These are phyloP conservation scores for Uropsilus gracilis DNA, from an alignment of 2,113 vertebrate genomes.

Conservation along the genomic window DNA sequence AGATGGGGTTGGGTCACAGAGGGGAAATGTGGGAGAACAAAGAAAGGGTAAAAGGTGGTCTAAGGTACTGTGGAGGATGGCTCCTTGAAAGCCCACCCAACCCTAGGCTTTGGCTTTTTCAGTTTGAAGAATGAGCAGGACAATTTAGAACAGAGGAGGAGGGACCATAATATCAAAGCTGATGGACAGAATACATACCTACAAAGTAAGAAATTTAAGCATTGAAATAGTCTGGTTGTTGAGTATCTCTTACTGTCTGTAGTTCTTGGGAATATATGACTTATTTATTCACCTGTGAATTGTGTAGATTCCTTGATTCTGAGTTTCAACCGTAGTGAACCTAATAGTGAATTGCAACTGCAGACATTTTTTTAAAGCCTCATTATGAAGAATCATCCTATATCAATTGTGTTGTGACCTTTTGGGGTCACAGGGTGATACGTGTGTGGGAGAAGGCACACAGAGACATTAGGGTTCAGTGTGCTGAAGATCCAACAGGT, in stretches of 20 bases:
- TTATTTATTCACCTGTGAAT: background rate
- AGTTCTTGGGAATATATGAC: background rate
- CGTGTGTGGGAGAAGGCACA: background rate
- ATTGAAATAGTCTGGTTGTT: fast-evolving
- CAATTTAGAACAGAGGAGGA: background rate
- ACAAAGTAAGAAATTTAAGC: background rate
- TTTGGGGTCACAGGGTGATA: background rate
- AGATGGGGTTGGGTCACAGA: background rate
- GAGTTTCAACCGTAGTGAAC: background rate
- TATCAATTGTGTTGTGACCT: background rate
- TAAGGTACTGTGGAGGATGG: fast-evolving
- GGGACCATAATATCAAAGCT: background rate
- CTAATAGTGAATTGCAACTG: background rate
- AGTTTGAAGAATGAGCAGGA: background rate
- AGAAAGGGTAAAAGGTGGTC: background rate
- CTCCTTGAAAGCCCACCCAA: background rate
- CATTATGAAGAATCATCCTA: background rate
- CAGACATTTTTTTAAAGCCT: background rate
- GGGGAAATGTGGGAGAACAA: background rate
- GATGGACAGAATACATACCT: too few species aligned
- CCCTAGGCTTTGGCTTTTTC: background rate
- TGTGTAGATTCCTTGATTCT: background rate
- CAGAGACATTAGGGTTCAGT: background rate
- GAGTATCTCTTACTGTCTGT: background rate
- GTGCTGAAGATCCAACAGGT: background rate